Base-by-base conservation (phyloP, 2,797 vertebrate genomes). In the Amniataba percoides region DNA sequence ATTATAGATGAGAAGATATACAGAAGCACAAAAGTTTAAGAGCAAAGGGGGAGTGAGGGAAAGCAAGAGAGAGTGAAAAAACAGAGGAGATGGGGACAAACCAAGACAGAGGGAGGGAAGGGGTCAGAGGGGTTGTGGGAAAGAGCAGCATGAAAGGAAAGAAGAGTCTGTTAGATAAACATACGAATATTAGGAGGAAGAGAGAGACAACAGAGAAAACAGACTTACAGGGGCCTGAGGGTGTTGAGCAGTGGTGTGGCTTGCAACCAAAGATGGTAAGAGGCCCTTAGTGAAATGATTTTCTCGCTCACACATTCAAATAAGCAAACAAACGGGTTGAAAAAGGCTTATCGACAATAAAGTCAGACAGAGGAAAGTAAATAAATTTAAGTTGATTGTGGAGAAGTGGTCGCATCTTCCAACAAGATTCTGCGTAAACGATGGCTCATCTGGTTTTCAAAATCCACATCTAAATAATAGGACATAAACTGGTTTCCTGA, bases 91-190 rank as follows among this genome's bases (percentile, higher is more conserved):
- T 27, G 12, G 71, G 43, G 68, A 82, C 42, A 66, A 86, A 53
- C 67, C n/a, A 68, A 78, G 71, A 81, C 74, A 13, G 75, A 46
- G 21, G 73, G 77, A 83, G 40, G 55, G 51, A 59, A 36, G 65
- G 71, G 85, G 86, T 91, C 77, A 89, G 31, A 87, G 73, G 75
- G 90, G 85, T 83, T 88, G 91, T 93, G 88, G 87, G 87, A 91
- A 92, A 87, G 86, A 82, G 57, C 83, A 66, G 83, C 71, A 51
- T 78, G 90, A 84, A 89, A 83, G 82, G 74, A 81, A 64, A 88
- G 83, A 86, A 88, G 80, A 90, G 59, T 66, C 64, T 2, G 77
- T 92, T 88, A 90, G 80, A 92, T 86, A 90, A 90, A 92, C 88
- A 88, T 77, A 82, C 10, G 52, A 85, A 83, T 80, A 88, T 83